A percentile compares a stretch with the other conserved stretches of the same genome.
Conservation (phyloP, 2,888 invertebrate genomes). For the Carcina quercana region DNA sequence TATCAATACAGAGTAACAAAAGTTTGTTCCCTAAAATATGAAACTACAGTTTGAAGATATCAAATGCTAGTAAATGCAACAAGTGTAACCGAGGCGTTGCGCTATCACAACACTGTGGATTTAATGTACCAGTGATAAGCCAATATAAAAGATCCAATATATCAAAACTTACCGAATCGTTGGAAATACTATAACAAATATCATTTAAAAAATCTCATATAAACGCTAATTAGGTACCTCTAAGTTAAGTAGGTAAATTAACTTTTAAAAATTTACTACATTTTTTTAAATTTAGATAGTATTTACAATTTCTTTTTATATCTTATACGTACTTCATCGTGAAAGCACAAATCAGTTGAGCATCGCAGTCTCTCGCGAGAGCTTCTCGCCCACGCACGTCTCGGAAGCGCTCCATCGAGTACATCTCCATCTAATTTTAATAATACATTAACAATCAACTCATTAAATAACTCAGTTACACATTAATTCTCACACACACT, state of each 20-base stretch:
- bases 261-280: conserved; percentile 53
- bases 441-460: conserved; percentile 54
- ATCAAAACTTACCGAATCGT: conserved; percentile 53
- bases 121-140: conserved; percentile 46
- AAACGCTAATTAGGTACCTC: conserved; percentile 66
- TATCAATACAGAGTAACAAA: conserved; percentile 71
- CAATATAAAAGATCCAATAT: conserved; percentile 60
- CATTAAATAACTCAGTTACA: conserved; percentile 69
- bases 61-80: conserved; percentile 73
- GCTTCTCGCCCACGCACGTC: conserved; percentile 35
- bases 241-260: conserved; percentile 47
- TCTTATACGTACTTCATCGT: conserved; percentile 50
- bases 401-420: conserved; percentile 46
- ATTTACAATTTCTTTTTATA: conserved; percentile 58
- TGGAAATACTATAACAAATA: conserved; percentile 59
- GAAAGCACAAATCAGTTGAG: conserved; percentile 70
- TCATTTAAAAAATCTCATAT: conserved; percentile 65
- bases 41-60: conserved; percentile 53
- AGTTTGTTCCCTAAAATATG: conserved; percentile 56
- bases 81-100: conserved; percentile 58
- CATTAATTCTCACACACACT: conserved; percentile 54
- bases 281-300: conserved; percentile 64
- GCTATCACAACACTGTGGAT: conserved; percentile 54
- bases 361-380: conserved; percentile 47
- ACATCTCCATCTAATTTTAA: conserved; percentile 32